Percentiles rank a stretch among this genome's conserved stretches.
Conservation (phyloP, 2,888 invertebrate genomes). For the Erebia epiphron region DNA sequence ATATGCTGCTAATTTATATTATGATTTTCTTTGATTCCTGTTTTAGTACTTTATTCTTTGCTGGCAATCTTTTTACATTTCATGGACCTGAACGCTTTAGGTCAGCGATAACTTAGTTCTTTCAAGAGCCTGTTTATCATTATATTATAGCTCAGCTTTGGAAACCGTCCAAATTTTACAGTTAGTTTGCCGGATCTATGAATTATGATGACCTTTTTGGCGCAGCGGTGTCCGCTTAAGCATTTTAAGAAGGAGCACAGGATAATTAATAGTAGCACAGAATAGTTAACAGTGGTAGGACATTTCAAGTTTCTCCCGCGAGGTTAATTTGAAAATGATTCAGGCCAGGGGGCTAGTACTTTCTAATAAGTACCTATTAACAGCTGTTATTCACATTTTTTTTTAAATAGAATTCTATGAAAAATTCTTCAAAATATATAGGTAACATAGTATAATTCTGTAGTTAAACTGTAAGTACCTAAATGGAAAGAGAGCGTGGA, state of each 20-base stretch:
- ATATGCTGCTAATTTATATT: neutral
- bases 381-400: too few species aligned
- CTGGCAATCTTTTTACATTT: conserved; percentile 5
- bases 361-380: too few species aligned
- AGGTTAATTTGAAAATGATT: neutral
- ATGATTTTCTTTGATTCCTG: neutral
- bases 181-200: neutral
- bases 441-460: too few species aligned
- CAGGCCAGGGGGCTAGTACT: too few species aligned
- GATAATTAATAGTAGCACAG: too few species aligned
- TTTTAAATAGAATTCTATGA: too few species aligned
- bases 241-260: neutral
- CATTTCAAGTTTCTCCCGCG: neutral
- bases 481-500: too few species aligned
- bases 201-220: too few species aligned
- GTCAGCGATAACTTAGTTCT: neutral
- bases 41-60: neutral
- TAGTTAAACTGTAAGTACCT: too few species aligned
- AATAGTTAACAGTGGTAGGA: too few species aligned
- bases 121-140: neutral
- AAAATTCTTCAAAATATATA: too few species aligned
- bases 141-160: neutral
- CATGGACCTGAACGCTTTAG: neutral
- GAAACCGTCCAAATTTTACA: neutral
- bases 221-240: neutral